Base-by-base conservation (phyloP, 2,113 vertebrate genomes). In the Macquaria australasica region DNA sequence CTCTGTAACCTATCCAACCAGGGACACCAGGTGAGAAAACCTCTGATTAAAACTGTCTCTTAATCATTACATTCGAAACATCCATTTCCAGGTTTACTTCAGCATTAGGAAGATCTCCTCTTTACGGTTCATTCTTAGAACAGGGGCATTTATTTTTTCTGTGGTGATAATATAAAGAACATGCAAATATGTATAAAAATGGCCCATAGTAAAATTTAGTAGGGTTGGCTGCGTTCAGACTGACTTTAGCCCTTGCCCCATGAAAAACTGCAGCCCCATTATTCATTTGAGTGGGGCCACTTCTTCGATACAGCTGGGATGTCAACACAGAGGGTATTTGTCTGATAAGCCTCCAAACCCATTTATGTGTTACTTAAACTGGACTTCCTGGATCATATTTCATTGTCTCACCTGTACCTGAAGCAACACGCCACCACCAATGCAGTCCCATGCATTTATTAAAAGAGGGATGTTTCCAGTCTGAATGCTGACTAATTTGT, bases 1-100 rank as follows among this genome's bases (percentile, higher is more conserved):
- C 73, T 55, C 12, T 37, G 25, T 28, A 37, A 39, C 56, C 58
- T 50, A 51, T 53, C 48, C 39, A 62, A 51, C 31, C 41, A 14
- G 43, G 60, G 3, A 16, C 48, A 82, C 15, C 82, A 67, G 37
- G 34, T 23, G 37, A 70, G n/a, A 82, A 73, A 79, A 48, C 18
- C 63, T 23, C 51, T 68, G 62, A 85, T 69, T 69, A 50, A 56
- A 58, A 73, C n/a, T 73, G 72, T 41, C 23, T 72, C 48, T 15
- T 9, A 50, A 78, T 53, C 48, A 59, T 23, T 8, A 53, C 5
- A 53, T 37, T 39, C 11, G 51, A 79, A 58, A 58, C 50, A 64
- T 55, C 58, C 39, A 28, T 58, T 50, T 50, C 50, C 55, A 7
- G 6, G n/a, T 77, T 76, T 9, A 28, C 6, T 64, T 45, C 8